Evolutionary conservation across 1,140 invertebrate genomes (phyloP), one percentile per base, ranked within the genome.

Genomic region (Spodoptera frugiperda): DNA sequence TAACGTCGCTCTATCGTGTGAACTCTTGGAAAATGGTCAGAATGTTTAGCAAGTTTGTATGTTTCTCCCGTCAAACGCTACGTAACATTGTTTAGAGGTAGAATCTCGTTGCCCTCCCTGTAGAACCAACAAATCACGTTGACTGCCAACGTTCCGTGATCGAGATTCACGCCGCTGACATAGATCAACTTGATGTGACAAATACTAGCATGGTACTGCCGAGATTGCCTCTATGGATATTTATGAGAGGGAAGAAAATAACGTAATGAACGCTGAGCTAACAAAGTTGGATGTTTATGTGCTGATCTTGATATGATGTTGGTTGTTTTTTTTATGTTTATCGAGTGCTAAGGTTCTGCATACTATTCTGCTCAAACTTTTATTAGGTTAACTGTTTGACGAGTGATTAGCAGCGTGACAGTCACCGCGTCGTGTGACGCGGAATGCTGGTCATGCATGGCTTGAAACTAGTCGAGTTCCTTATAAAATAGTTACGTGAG

Each of bases 181-280:
- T 75, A 75, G 72, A 65, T 75, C 72, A 65, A 75, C 72, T 75
- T 63, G 72, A 75, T 75, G 72, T 65, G 72, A 65, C 72, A 53
- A 75, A 75, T 65, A 75, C 72, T 53, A 75, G 59, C 59, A 63
- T 63, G 57, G 57, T 48, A 53, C 46, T 75, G 59, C 17, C 21
- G 48, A 75, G 59, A 75, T 75, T 39, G 15, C 46, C 54, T 57
- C 17, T 48, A 59, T 59, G 54, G 54, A 73, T 61, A 73, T 59
- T 73, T 59, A 73, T 73, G 71, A 61, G 54, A 19, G 19, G n/a
- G 33, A 11, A 17, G 54, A 61, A 73, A 59, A 73, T 73, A 48
- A 46, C 48, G 44, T 39, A 49, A 46, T 39, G 30, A 54, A 33
- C 25, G n/a, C 33, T 14, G 5, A 65, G 12, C 17, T 65, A 65